Evolutionary conservation across 2,797 vertebrate species (phyloP).

Genomic region (Microhierax caerulescens): DNA sequence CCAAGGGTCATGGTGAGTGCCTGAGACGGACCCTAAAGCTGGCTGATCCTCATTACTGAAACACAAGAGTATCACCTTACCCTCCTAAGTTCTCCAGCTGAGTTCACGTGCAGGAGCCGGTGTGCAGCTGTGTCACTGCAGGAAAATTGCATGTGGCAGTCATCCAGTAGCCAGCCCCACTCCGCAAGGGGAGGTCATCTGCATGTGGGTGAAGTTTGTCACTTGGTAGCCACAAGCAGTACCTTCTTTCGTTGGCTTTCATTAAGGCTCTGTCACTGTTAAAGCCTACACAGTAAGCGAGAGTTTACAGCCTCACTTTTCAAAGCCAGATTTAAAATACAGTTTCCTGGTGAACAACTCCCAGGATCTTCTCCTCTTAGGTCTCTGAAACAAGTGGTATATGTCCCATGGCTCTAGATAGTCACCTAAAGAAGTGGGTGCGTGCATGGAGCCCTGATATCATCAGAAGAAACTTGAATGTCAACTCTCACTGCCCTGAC

Average conservation of each 20-base stretch:
- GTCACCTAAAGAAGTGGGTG: neutral
- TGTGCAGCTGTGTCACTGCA: neutral
- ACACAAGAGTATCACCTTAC: neutral
- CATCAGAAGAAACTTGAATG: neutral
- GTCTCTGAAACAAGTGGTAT: neutral
- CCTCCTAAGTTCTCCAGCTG: neutral
- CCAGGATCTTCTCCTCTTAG: neutral
- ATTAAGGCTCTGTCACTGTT: neutral
- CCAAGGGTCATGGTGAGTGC: neutral
- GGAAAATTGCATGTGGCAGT: neutral
- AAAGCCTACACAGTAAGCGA: neutral
- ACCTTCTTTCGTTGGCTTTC: neutral
- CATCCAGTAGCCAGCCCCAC: neutral
- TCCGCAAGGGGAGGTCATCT: rapidly evolving
- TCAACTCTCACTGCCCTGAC: neutral
- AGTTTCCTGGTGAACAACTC: neutral
- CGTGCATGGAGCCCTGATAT: neutral
- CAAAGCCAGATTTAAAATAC: neutral
- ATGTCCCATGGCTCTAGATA: neutral
- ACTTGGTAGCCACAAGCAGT: neutral
- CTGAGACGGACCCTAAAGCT: neutral
- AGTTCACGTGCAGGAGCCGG: neutral
- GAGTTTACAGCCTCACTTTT: neutral
- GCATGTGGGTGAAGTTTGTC: neutral
- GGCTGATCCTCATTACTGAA: neutral